Evolutionary conservation across 2,797 vertebrate genomes (phyloP).

Genomic region (Luscinia megarhynchos): DNA sequence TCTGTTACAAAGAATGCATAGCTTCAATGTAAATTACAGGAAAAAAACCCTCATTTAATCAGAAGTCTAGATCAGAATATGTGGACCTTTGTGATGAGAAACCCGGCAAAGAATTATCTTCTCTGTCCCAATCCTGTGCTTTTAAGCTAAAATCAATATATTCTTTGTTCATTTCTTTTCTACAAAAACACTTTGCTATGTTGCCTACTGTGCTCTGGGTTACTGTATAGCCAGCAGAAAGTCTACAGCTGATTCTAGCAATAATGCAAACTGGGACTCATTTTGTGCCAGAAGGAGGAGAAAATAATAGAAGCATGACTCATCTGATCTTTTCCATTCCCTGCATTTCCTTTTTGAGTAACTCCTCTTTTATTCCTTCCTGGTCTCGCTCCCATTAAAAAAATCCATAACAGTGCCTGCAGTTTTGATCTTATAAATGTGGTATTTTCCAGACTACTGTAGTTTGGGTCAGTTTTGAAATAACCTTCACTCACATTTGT

Average conservation of each 20-base stretch:
- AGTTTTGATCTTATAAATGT: not conserved
- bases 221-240: not conserved
- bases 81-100: not conserved
- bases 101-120: not conserved
- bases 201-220: not conserved
- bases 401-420: not conserved
- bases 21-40: not conserved
- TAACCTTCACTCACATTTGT: not conserved
- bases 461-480: not conserved
- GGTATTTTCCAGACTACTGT: not conserved
- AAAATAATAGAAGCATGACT: slow-evolving; percentile 39
- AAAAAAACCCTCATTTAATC: not conserved
- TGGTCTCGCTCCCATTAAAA: not conserved
- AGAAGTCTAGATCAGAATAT: not conserved
- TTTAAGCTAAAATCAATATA: not conserved
- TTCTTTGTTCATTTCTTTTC: not conserved
- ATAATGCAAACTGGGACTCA: not conserved
- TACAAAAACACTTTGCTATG: not conserved
- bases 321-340: slow-evolving; percentile 18
- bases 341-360: slow-evolving; percentile 48
- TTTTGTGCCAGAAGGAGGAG: slow-evolving; percentile 26
- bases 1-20: not conserved
- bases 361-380: slow-evolving; percentile 17
- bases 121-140: not conserved
- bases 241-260: slow-evolving; percentile 6